Evolutionary conservation across 2,797 vertebrate species (phyloP), one percentile per base, ranked within the genome.

Genomic region (Diglossa cyanea): DNA sequence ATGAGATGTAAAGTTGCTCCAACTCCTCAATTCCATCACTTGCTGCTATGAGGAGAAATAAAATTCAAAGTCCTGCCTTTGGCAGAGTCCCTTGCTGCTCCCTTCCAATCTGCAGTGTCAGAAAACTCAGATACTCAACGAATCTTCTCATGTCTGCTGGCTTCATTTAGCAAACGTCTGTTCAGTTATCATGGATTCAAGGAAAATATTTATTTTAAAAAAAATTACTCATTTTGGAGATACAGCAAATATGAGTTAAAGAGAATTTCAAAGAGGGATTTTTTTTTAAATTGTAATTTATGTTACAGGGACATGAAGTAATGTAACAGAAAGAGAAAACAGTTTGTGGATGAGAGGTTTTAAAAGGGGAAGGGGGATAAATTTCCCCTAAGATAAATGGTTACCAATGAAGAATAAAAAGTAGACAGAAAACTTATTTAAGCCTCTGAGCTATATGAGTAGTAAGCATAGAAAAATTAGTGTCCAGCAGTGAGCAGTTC

Each of bases 61-160:
- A 86, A 72, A 78, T 77, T 86, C 89, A 39, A 92, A 97, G 95
- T 90, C 92, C 72, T 76, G 76, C 81, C 47, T 93, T 94, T 96
- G 95, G 91, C 96, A 96, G 39, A 96, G 76, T 51, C 95, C 55
- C 66, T 83, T 12, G 15, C 91, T 94, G 73, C 57, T 96, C 87
- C 66, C 76, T 97, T 91, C 91, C 93, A 97, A 96, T 94, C 95
- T 96, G 95, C 93, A 97, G 82, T 96, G 95, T 96, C 96, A 97
- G 96, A 97, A 96, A 94, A 95, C 85, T 90, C 91, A 86, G 73
- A 95, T 96, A 90, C 94, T 96, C 96, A 93, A 90, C 25, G 6
- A 94, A 90, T 94, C 91, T 70, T 96, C 91, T 96, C 87, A 96
- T 94, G 95, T 96, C 91, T 95, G 58, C 94, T 97, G 95, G 93